phyloP scores from a whole-genome alignment of 1,140 invertebrate genomes.

The Platyscapa corneri region DNA sequence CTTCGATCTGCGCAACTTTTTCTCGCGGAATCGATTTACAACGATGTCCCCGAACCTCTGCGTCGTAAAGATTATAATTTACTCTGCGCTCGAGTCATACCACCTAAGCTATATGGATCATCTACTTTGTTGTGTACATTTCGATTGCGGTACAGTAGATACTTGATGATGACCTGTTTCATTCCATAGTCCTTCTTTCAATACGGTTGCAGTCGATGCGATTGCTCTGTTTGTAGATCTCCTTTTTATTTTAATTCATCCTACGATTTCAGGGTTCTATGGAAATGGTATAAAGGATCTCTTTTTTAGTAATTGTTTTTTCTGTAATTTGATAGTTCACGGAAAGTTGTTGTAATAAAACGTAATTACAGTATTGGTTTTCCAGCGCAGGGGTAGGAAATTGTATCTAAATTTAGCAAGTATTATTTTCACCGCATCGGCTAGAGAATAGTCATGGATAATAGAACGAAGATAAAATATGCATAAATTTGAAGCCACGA shows the following conservation, averaged over 20 bases:
- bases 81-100: conserved; percentile 56
- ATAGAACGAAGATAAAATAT: too few relatives aligned
- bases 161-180: conserved; percentile 6
- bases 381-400: too few relatives aligned
- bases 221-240: conserved; percentile 52
- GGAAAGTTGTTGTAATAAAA: background rate
- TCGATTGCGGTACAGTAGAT: background rate
- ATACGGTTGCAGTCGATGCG: conserved; percentile 46
- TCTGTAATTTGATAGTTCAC: background rate
- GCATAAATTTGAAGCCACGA: background rate
- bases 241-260: background rate
- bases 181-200: background rate
- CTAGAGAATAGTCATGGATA: too few relatives aligned
- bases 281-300: too few relatives aligned
- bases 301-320: background rate
- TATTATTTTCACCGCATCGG: too few relatives aligned
- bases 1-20: too few relatives aligned
- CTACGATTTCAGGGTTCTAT: too few relatives aligned
- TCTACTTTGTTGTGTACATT: background rate
- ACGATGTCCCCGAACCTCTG: too few relatives aligned
- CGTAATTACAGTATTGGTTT: background rate
- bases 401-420: too few relatives aligned
- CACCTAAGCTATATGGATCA: background rate
- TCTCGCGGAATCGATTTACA: background rate
- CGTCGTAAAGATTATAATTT: too few relatives aligned